Evolutionary conservation across 2,888 invertebrate species (phyloP).

Genomic region (Hydropsyche betteni): DNA sequence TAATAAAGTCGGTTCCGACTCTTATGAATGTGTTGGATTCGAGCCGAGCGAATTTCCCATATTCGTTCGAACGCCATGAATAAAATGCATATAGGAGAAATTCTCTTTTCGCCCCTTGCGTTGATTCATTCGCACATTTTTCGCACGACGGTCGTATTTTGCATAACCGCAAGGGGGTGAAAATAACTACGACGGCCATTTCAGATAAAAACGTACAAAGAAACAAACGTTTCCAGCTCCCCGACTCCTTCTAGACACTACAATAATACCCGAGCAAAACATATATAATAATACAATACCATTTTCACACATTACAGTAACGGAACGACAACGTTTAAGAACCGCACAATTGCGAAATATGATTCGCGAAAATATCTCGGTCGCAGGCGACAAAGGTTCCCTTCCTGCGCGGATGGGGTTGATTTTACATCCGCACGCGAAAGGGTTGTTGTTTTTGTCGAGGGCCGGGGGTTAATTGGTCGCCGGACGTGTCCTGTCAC

Average conservation of each 20-base stretch:
- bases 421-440: no score
- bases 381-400: slow-evolving; percentile 32
- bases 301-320: no score
- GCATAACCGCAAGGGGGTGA: slow-evolving; percentile 44
- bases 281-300: no score
- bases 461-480: slow-evolving; percentile 51
- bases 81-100: slow-evolving; percentile 44
- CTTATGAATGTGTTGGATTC: neutral
- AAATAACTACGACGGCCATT: slow-evolving; percentile 38
- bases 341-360: neutral
- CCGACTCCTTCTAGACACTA: neutral
- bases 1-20: neutral
- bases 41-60: neutral
- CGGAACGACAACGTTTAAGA: no score
- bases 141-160: slow-evolving; percentile 41
- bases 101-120: slow-evolving; percentile 41
- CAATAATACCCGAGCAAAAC: neutral
- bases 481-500: slow-evolving; percentile 51
- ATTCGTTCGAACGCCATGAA: slow-evolving; percentile 39
- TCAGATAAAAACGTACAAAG: slow-evolving; percentile 39
- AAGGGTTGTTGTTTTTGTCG: slow-evolving; percentile 47
- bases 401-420: slow-evolving; percentile 10
- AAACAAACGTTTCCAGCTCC: slow-evolving; percentile 16
- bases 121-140: slow-evolving; percentile 46
- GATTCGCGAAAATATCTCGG: slow-evolving; percentile 3